Evolutionary conservation across 2,113 vertebrate species (phyloP).

Genomic region (Mixornis gularis): DNA sequence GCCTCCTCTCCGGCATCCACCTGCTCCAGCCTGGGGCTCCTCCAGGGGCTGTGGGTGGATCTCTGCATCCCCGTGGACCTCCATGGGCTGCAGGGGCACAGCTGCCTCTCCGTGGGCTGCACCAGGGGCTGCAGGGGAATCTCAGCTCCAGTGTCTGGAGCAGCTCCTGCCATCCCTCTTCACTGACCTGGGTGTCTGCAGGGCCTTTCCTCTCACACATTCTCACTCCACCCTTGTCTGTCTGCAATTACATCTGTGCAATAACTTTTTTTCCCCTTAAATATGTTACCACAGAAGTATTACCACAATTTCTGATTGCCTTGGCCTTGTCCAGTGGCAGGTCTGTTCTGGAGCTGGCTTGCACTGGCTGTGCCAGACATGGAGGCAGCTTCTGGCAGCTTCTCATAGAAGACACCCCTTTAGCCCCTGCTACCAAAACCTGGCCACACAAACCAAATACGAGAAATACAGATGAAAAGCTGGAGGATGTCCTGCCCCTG

Average conservation of each 20-base stretch:
- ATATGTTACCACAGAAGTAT: not conserved
- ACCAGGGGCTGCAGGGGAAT: not conserved
- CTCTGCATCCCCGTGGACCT: not conserved
- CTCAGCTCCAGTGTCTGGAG: not conserved
- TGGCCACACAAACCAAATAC: not conserved
- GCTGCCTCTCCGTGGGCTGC: not conserved
- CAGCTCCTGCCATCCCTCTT: not conserved
- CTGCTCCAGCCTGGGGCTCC: not conserved
- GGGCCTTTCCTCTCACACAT: not conserved
- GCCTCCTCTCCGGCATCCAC: not conserved
- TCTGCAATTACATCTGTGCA: rapidly evolving
- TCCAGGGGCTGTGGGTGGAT: not conserved
- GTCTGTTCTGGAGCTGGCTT: too few relatives aligned
- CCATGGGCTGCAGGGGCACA: not conserved
- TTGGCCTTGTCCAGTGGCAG: rapidly evolving
- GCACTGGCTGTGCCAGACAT: not conserved
- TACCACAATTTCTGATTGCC: not conserved
- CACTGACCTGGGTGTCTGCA: not conserved
- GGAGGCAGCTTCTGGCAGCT: not conserved
- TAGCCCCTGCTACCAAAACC: not conserved
- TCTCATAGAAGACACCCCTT: not conserved
- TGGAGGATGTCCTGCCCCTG: not conserved
- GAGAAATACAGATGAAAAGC: not conserved
- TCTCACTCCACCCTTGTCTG: not conserved
- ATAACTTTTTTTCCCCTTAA: not conserved